phyloP scores from a whole-genome alignment of 2,888 invertebrate genomes.

The Phengaris alcon region DNA sequence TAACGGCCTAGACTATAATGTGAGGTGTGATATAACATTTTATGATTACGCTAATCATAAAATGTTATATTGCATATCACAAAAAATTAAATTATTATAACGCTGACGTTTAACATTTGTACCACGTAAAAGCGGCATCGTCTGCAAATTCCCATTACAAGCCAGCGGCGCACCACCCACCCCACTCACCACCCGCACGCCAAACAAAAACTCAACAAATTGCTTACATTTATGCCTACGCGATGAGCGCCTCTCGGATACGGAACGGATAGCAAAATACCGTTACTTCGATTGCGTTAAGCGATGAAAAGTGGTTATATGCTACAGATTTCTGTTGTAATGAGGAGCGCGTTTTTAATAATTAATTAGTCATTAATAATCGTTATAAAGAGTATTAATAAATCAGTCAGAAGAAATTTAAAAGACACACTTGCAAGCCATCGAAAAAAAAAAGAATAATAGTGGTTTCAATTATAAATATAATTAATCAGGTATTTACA shows the following conservation, averaged over 20 bases:
- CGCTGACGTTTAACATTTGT: constrained; percentile 35
- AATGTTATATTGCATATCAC: too few relatives aligned
- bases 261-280: constrained; percentile 24
- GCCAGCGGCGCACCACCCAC: constrained; percentile 46
- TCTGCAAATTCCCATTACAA: constrained; percentile 66
- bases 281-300: neutral
- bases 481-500: too few relatives aligned
- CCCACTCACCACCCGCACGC: constrained; percentile 45
- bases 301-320: neutral
- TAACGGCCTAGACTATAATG: neutral
- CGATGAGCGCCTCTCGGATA: constrained; percentile 42
- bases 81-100: neutral
- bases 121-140: constrained; percentile 46
- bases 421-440: too few relatives aligned
- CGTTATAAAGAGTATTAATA: neutral
- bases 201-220: constrained; percentile 43
- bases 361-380: neutral
- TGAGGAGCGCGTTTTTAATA: neutral
- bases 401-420: neutral
- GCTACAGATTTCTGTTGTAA: neutral
- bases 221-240: constrained; percentile 41
- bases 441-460: too few relatives aligned
- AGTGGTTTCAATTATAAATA: too few relatives aligned
- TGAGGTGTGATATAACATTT: neutral
- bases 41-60: too few relatives aligned